Conservation (phyloP, 1,140 invertebrate genomes). For the Psix sp. region DNA sequence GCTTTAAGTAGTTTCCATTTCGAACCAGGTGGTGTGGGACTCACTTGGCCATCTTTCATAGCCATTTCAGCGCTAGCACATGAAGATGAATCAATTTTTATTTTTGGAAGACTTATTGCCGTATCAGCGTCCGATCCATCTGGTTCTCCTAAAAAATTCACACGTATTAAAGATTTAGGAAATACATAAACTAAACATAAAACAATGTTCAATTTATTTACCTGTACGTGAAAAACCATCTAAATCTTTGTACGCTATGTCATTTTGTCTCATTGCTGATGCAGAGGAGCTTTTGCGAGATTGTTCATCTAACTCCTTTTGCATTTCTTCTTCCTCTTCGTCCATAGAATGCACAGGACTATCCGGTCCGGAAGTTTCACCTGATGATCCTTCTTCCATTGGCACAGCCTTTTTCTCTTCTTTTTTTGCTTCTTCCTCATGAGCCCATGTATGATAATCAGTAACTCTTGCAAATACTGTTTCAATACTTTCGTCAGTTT, state of each 20-base stretch:
- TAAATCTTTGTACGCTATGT: conserved; percentile 68
- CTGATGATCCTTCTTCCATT: conserved; percentile 81
- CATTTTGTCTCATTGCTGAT: conserved; percentile 68
- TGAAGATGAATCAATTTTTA: conserved; percentile 76
- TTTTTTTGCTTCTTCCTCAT: conserved; percentile 73
- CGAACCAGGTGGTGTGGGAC: conserved; percentile 81
- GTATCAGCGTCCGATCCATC: conserved; percentile 67
- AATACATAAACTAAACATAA: too few relatives aligned
- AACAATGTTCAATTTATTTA: too few relatives aligned
- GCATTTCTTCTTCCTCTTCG: conserved; percentile 80
- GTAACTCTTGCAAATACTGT: conserved; percentile 76
- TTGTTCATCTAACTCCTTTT: conserved; percentile 67
- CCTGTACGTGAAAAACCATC: conserved; percentile 72
- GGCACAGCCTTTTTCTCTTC: conserved; percentile 76
- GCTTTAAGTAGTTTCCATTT: conserved; percentile 94
- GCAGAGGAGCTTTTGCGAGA: conserved; percentile 70
- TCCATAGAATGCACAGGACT: conserved; percentile 86
- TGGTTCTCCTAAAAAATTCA: conserved; percentile 70
- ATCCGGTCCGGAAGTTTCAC: conserved; percentile 91
- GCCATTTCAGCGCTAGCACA: conserved; percentile 67
- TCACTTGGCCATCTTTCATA: conserved; percentile 75
- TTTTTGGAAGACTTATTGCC: conserved; percentile 77
- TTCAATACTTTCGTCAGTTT: conserved; percentile 70
- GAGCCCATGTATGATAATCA: conserved; percentile 75
- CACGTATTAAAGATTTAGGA: too few relatives aligned